Conservation (phyloP, 2,888 invertebrate genomes). For the Ichneumoninae sp. region DNA sequence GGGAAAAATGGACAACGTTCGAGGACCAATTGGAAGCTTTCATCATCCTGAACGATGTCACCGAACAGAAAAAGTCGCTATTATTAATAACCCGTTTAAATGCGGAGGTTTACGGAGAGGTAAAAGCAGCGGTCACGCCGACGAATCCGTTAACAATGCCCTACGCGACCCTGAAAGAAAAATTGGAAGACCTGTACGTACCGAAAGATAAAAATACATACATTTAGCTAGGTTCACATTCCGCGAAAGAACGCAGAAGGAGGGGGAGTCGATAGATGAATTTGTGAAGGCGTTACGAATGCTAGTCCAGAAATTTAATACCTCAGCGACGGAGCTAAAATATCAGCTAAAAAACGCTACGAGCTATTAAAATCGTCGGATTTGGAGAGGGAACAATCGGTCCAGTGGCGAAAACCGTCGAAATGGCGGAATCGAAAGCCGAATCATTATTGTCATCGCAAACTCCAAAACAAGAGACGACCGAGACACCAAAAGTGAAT, state of each 20-base stretch:
- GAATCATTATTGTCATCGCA: conserved; percentile 9
- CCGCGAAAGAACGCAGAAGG: conserved; percentile 27
- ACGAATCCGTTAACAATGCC: conserved; percentile 17
- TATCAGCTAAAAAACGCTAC: conserved; percentile 32
- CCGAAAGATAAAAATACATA: conserved; percentile 14
- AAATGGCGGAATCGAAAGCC: conserved; percentile 33
- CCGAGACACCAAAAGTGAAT: conserved; percentile 3
- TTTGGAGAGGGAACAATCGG: conserved; percentile 21
- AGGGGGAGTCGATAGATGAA: conserved; percentile 45
- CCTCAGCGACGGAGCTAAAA: conserved; percentile 29
- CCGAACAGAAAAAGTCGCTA: conserved; percentile 3
- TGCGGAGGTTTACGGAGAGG: conserved; percentile 36
- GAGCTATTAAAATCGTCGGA: conserved; percentile 44
- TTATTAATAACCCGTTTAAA: conserved; percentile 29
- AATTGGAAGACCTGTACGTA: conserved; percentile 26
- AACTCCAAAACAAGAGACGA: conserved; percentile 8
- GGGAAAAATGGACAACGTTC: conserved; percentile 45
- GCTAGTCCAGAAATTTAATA: conserved; percentile 41
- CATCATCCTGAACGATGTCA: conserved; percentile 39
- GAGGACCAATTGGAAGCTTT: conserved; percentile 50
- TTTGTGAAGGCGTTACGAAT: conserved; percentile 31
- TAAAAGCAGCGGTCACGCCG: neutral
- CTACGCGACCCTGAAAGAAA: conserved; percentile 6
- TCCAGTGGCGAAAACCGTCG: conserved; percentile 46
- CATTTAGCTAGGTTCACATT: conserved; percentile 19